Evolutionary conservation across 2,888 invertebrate species (phyloP).

Genomic region (Patella pellucida): DNA sequence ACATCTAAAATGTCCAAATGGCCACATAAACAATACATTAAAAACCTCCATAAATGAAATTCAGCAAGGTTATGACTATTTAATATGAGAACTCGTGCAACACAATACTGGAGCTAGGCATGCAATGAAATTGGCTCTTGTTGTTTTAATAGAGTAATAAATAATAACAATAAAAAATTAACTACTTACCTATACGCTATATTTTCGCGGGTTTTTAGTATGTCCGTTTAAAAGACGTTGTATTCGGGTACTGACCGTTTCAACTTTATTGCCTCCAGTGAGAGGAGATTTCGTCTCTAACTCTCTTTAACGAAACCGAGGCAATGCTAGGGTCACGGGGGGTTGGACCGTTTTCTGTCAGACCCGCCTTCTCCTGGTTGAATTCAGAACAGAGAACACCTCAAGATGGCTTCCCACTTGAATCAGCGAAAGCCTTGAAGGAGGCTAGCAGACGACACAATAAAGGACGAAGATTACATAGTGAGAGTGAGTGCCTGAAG

Average conservation of each 20-base stretch:
- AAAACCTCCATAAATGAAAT: conserved; percentile 9
- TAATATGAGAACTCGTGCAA: conserved; percentile 10
- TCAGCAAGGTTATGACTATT: conserved; percentile 8
- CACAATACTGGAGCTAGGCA: background rate
- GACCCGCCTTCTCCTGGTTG: background rate
- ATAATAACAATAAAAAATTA: conserved; percentile 12
- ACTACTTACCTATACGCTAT: background rate
- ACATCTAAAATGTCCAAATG: conserved; percentile 2
- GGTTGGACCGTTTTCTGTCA: conserved; percentile 10
- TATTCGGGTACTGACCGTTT: conserved; percentile 9
- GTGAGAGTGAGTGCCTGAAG: background rate
- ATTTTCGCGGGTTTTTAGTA: conserved; percentile 10
- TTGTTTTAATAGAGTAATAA: conserved; percentile 5
- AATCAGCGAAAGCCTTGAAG: background rate
- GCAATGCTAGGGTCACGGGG: conserved; percentile 9
- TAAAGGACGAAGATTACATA: background rate
- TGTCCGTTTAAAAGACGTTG: conserved; percentile 7
- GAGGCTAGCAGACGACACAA: background rate
- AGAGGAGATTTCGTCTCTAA: conserved; percentile 11
- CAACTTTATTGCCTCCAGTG: conserved; percentile 7
- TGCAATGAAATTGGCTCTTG: background rate
- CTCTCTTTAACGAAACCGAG: conserved; percentile 11
- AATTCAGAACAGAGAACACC: background rate
- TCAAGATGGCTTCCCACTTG: conserved; percentile 10
- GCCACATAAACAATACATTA: conserved; percentile 10